Evolutionary conservation across 2,797 vertebrate genomes (phyloP).

Genomic region (Artibeus lituratus): DNA sequence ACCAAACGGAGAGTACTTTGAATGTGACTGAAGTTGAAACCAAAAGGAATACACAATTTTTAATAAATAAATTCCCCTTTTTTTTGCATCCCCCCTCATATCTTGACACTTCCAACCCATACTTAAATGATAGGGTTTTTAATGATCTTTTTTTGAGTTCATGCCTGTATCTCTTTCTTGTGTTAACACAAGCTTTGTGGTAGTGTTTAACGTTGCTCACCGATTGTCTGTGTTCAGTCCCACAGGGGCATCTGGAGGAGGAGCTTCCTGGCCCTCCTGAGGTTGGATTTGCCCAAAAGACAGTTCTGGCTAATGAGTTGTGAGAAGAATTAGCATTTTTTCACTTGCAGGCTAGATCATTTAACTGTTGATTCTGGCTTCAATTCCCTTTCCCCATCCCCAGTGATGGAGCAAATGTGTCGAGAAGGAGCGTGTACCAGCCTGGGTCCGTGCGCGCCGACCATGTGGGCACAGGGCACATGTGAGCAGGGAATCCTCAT

Average conservation of each 20-base stretch:
- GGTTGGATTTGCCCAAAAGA: background rate
- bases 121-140: background rate
- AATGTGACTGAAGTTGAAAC: background rate
- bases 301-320: background rate
- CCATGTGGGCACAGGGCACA: too few species aligned
- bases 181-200: background rate
- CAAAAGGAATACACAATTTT: background rate
- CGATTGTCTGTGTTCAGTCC: background rate
- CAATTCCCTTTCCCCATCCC: background rate
- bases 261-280: background rate
- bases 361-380: background rate
- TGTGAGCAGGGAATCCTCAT: background rate
- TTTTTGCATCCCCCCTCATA: background rate
- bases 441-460: background rate
- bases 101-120: background rate
- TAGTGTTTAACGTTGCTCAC: background rate
- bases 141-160: background rate
- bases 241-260: background rate
- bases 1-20: too few species aligned
- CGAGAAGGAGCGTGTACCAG: background rate
- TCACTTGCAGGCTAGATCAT: background rate
- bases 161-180: background rate
- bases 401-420: background rate
- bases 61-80: background rate
- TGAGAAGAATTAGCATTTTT: background rate